Base-by-base conservation (phyloP, 1,140 invertebrate species). In the Zaprionus africanus region DNA sequence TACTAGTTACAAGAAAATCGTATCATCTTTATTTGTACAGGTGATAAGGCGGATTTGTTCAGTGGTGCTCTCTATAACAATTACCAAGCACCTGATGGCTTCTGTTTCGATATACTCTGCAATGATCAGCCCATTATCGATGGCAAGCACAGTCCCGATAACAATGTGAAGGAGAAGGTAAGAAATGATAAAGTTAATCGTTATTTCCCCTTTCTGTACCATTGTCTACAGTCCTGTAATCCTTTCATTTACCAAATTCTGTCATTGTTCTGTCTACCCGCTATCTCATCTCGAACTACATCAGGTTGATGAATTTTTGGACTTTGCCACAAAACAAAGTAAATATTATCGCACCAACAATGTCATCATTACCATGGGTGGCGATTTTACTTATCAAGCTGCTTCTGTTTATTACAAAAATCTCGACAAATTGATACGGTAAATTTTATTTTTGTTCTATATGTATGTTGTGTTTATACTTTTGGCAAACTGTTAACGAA, bases 311-410 rank as follows among this genome's bases (percentile, higher is more conserved):
- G 79, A 92, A 46, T 96, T 96, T 86, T 83, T 96, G 60, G 91
- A 93, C 22, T 95, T 94, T 90, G 92, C 93, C 49, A 76, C 93
- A 63, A 93, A 93, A 49, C 95, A 96, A 94, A 92, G 94, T 1
- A 70, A 92, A 66, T 92, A 92, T 19, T 96, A 96, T 90, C 93
- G 93, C 60, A 95, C 95, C 2, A 96, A 97, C 86, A 96, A 99
- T 92, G 93, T 98, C 11, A 94, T 98, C 69, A 93, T 99, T 58
- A 98, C 98, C 1, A 99, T 99, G 98, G 98, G 98, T 0, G 96
- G 96, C 72, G 98, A 99, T 93, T 99, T 99, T 91, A 95, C 96
- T 51, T 99, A 98, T 93, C 96, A 97, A 91, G 95, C 97, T 92
- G 98, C 98, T 4, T 93, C 96, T 79, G 95, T 95, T 83, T 98